Evolutionary conservation across 2,888 invertebrate genomes (phyloP), one percentile per base, ranked within the genome.

Genomic region (Sinohyriopsis cumingii): DNA sequence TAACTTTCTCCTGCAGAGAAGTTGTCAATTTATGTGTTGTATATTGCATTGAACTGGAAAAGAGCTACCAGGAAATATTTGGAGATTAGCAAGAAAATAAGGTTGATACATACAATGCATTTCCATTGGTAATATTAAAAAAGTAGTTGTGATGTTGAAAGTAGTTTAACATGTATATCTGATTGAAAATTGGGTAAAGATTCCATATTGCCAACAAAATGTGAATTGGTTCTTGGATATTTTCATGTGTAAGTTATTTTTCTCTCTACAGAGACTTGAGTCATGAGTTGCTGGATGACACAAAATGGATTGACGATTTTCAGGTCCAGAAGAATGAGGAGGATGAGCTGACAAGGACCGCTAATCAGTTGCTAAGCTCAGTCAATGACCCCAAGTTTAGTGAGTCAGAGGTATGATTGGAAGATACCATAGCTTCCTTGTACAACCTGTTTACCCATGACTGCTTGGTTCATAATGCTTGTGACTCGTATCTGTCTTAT

Each of bases 331-430:
- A 68, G 22, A 64, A 92, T 80, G 92, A 92, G 18, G 91, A 92
- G 77, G 77, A 73, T 55, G 93, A 93, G 83, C 91, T 93, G 84
- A 92, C 93, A 53, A 89, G 91, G 64, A 91, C 92, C 63, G 92
- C 93, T 5, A 92, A 92, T 82, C 88, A 89, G 61, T 73, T 91
- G 22, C 76, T 89, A 4, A 88, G 84, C 55, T 82, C 84, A 59
- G 87, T 90, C 5, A 91, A 92, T 82, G 93, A 94, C 90, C 93
- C 94, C 76, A 93, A 94, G 86, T 92, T 94, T 82, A 93, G 93
- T 28, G 94, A 94, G 87, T 95, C 94, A 68, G 92, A 93, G 91
- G 93, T 93, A 87, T 77, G 63, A 62, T 3, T 24, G n/a, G 24
- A 3, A 15, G 3, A 45, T 45, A 12, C 33, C 61, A 12, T 57